Conservation (phyloP, 2,888 invertebrate species). For the Polydesmus complanatus region DNA sequence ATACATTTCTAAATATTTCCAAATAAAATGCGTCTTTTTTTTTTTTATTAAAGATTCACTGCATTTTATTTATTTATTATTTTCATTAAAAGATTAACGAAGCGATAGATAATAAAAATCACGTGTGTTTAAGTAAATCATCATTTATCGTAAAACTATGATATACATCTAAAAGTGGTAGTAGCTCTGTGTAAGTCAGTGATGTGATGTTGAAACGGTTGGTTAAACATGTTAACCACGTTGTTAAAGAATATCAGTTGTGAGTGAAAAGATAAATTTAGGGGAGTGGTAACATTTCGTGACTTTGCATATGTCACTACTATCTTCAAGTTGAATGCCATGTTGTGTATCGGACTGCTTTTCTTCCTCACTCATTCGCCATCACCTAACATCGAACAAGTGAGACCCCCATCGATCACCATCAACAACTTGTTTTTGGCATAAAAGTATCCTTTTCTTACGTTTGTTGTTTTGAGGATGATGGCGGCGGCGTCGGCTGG, state of each 20-base stretch:
- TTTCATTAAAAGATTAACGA: too few species aligned
- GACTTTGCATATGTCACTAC: neutral
- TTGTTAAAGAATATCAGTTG: neutral
- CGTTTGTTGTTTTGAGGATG: neutral
- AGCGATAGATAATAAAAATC: too few species aligned
- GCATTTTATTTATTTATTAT: too few species aligned
- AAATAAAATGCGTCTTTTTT: too few species aligned
- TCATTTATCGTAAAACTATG: too few species aligned
- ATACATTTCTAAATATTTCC: too few species aligned
- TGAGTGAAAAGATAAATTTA: neutral
- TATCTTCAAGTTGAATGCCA: neutral
- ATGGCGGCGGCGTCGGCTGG: neutral
- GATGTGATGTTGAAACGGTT: neutral
- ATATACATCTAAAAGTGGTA: too few species aligned
- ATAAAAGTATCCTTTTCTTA: neutral
- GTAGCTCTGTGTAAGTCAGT: too few species aligned
- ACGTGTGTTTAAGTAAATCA: too few species aligned
- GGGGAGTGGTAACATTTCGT: neutral
- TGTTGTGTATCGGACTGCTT: neutral
- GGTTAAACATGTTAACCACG: neutral
- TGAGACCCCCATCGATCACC: neutral
- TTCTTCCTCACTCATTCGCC: neutral
- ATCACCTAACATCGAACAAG: neutral
- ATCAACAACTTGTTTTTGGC: neutral
- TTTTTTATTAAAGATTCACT: too few species aligned